Evolutionary conservation across 2,888 invertebrate genomes (phyloP), one percentile per base, ranked within the genome.

Genomic region (Operophtera brumata): DNA sequence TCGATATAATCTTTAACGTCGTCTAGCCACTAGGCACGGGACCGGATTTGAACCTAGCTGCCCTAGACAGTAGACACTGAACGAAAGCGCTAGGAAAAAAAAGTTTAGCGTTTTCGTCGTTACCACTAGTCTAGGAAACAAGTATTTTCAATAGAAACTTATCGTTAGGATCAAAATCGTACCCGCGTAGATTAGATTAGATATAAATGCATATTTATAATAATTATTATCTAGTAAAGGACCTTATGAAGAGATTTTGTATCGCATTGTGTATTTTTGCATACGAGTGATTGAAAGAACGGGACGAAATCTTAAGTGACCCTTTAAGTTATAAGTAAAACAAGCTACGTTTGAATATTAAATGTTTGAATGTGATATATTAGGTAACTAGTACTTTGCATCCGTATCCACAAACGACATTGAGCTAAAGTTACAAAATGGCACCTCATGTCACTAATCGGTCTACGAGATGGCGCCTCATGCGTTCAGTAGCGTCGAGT

Each of bases 231-330:
- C 47, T 76, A 74, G 71, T 64, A 59, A 69, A 68, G 69, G 68
- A 75, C 78, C 80, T 77, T 80, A 78, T 78, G 79, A 80, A 77
- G 80, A 84, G 77, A 80, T 84, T 84, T 82, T 82, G 80, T 80
- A 80, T 77, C 65, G 80, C 77, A 56, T 54, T 55, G 64, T 77
- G 78, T 83, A 82, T 82, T 80, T 82, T 82, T 82, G 77, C 80
- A 80, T 75, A 75, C 71, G 74, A 75, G 70, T 71, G 71, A 66
- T 66, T 67, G 53, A 46, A 51, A 48, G 40, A 20, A 20, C 20
- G 20, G 20, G 20, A 20, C 2, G 20, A 20, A 48, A 48, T 47
- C 59, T 40, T 32, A 46, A 54, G 54, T 44, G 59, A 54, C 45
- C 55, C 65, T 55, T 47, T 14, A 45, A 47, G 50, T 51, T 45